Evolutionary conservation across 2,888 invertebrate species (phyloP).

Genomic region (Macrophya annulata): DNA sequence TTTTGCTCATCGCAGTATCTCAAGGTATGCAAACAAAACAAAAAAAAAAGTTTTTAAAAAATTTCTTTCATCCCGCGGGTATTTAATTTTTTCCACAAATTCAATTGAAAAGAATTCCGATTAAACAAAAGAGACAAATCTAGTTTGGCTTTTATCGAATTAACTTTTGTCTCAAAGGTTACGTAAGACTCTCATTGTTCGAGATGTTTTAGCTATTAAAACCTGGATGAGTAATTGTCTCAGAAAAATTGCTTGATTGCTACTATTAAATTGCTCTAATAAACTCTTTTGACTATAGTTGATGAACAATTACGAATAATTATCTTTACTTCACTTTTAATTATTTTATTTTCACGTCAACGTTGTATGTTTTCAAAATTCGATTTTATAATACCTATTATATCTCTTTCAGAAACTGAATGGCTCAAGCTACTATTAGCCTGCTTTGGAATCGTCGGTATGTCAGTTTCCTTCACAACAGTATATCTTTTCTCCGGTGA

Average conservation of each 20-base stretch:
- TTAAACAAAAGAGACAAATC: conserved; percentile 12
- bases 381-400: conserved; percentile 43
- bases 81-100: not conserved
- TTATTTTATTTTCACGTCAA: conserved; percentile 5
- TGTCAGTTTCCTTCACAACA: conserved; percentile 91
- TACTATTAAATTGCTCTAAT: conserved; percentile 36
- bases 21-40: conserved; percentile 72
- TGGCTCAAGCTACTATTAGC: conserved; percentile 85
- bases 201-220: conserved; percentile 24
- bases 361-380: conserved; percentile 29
- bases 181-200: conserved; percentile 20
- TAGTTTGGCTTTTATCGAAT: not conserved
- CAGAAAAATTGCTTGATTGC: conserved; percentile 42
- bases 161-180: not conserved
- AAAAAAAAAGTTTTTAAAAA: not conserved
- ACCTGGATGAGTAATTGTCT: conserved; percentile 26
- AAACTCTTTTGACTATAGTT: conserved; percentile 16
- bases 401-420: conserved; percentile 76
- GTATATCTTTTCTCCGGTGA: conserved; percentile 94
- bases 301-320: conserved; percentile 11
- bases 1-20: conserved; percentile 84
- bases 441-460: conserved; percentile 89
- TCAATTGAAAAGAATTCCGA: too few species aligned
- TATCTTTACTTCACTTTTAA: not conserved
- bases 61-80: not conserved